These are phyloP conservation scores for Nasonia longicornis DNA, from an alignment of 1,140 invertebrate species.

Conservation along the genomic window DNA sequence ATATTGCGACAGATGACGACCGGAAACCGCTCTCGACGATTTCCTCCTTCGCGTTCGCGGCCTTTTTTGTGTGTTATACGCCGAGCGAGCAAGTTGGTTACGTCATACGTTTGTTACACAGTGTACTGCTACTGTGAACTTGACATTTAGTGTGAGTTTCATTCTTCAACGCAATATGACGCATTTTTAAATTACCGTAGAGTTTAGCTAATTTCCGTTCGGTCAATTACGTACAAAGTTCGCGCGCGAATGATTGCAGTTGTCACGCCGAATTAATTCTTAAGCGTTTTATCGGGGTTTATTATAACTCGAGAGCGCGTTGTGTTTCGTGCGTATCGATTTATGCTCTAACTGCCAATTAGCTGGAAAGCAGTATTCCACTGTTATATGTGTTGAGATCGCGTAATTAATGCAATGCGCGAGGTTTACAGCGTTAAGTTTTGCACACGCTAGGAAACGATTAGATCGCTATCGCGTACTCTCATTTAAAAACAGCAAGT, in stretches of 20 bases:
- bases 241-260: slow-evolving; percentile 8
- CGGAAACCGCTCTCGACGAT: not conserved
- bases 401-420: not conserved
- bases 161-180: not conserved
- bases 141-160: not conserved
- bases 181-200: not conserved
- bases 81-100: not conserved
- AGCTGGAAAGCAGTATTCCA: not conserved
- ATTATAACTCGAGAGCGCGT: not conserved
- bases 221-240: not conserved
- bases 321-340: not conserved
- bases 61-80: not conserved
- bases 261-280: not conserved
- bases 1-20: not conserved
- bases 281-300: not conserved
- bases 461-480: too few species aligned
- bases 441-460: too few species aligned
- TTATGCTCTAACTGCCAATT: not conserved
- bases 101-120: not conserved
- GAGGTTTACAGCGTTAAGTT: too few species aligned
- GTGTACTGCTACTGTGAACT: slow-evolving; percentile 2
- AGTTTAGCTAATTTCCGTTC: slow-evolving; percentile 13
- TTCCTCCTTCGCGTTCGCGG: not conserved
- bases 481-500: too few species aligned
- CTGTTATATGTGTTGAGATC: not conserved